Percentiles rank a stretch among this genome's conserved stretches.
phyloP scores from a whole-genome alignment of 1,140 invertebrate species.

The Nasonia vitripennis region DNA sequence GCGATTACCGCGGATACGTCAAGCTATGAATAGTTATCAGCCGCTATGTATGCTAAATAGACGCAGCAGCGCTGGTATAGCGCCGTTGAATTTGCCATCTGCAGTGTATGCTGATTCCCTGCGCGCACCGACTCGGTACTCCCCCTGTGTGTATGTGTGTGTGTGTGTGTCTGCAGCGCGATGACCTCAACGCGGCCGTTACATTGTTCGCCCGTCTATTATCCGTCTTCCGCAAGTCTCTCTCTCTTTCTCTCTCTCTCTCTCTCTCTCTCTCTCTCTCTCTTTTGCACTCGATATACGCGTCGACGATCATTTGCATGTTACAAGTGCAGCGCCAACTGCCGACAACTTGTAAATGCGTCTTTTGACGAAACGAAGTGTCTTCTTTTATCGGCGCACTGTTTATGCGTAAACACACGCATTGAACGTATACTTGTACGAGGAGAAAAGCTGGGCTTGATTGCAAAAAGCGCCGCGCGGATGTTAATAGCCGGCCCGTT shows the following conservation, averaged over 20 bases:
- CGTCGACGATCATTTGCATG: not conserved
- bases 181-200: not conserved
- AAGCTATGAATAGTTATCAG: constrained; percentile 62
- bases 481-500: not conserved
- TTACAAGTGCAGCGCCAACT: not conserved
- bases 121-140: constrained; percentile 25
- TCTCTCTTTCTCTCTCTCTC: not conserved
- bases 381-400: too few relatives aligned
- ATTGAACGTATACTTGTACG: too few relatives aligned
- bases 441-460: not conserved
- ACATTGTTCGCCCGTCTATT: not conserved
- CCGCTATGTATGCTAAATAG: constrained; percentile 54
- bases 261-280: not conserved
- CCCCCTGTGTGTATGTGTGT: too few relatives aligned
- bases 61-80: not conserved
- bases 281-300: not conserved
- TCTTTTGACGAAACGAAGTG: too few relatives aligned
- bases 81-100: constrained; percentile 50
- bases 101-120: constrained; percentile 53
- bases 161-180: not conserved
- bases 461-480: not conserved
- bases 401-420: too few relatives aligned
- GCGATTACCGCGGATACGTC: constrained; percentile 55
- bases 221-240: not conserved
- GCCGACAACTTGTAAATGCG: too few relatives aligned